phyloP scores from a whole-genome alignment of 2,888 invertebrate genomes.

The Resseliella maxima region DNA sequence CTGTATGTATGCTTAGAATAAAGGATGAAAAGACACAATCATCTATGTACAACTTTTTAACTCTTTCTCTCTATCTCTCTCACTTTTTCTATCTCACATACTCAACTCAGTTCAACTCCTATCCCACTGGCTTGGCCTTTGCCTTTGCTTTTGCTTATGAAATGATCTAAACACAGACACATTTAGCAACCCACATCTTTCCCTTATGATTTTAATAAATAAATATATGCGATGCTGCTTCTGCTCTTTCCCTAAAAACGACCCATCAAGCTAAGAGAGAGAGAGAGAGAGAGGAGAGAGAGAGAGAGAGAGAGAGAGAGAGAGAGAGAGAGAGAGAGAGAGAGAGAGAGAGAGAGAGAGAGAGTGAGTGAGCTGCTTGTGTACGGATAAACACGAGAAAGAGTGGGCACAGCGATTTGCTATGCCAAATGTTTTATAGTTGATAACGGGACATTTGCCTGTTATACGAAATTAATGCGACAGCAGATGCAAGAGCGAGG shows the following conservation, averaged over 20 bases:
- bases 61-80: background rate
- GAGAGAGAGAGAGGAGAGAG: too few relatives aligned
- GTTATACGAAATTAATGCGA: slow-evolving; percentile 46
- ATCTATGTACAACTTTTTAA: slow-evolving; percentile 4
- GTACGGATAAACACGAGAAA: background rate
- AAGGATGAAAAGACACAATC: slow-evolving; percentile 33
- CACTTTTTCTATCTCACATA: background rate
- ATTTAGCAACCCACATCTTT: slow-evolving; percentile 47
- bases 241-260: slow-evolving; percentile 25
- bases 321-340: too few relatives aligned
- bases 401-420: slow-evolving; percentile 3
- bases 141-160: slow-evolving; percentile 33
- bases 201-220: slow-evolving; percentile 45
- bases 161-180: slow-evolving; percentile 18
- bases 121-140: slow-evolving; percentile 27
- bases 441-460: slow-evolving; percentile 53
- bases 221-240: background rate
- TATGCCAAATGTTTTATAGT: slow-evolving; percentile 49
- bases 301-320: too few relatives aligned
- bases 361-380: background rate
- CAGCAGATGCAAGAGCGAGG: background rate
- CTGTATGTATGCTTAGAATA: slow-evolving; percentile 25
- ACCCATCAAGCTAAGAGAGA: background rate
- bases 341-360: too few relatives aligned
- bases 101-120: background rate